A percentile compares a stretch with the other conserved stretches of the same genome.
Conservation (phyloP, 2,888 invertebrate species). For the Microctonus hyperodae region DNA sequence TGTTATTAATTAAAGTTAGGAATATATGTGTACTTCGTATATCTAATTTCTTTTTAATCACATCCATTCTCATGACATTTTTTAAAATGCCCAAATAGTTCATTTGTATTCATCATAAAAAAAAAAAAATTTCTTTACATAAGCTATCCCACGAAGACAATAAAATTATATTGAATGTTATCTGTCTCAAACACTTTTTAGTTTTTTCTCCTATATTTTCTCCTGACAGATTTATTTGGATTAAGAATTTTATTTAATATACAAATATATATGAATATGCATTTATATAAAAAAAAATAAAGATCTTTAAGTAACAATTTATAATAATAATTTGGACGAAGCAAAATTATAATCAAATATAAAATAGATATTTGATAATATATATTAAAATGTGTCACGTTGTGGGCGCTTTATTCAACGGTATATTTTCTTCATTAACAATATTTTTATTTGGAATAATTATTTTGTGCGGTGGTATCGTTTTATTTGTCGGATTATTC, state of each 20-base stretch:
- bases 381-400: background rate
- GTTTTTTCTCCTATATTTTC: background rate
- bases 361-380: background rate
- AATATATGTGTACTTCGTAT: no score
- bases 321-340: background rate
- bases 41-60: background rate
- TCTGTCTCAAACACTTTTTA: constrained; percentile 13
- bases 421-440: constrained; percentile 9
- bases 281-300: no score
- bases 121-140: constrained; percentile 44
- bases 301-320: no score
- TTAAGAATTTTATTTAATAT: background rate
- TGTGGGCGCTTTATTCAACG: constrained; percentile 2
- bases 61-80: constrained; percentile 9
- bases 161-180: constrained; percentile 60
- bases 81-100: constrained; percentile 39
- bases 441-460: background rate
- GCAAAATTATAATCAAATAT: background rate
- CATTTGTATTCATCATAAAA: constrained; percentile 50
- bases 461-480: background rate
- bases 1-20: background rate
- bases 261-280: no score
- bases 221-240: no score
- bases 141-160: constrained; percentile 59
- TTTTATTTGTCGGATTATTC: constrained; percentile 57